These are phyloP conservation scores for Mimumesa dahlbomi DNA, from an alignment of 2,888 invertebrate species.

Conservation along the genomic window DNA sequence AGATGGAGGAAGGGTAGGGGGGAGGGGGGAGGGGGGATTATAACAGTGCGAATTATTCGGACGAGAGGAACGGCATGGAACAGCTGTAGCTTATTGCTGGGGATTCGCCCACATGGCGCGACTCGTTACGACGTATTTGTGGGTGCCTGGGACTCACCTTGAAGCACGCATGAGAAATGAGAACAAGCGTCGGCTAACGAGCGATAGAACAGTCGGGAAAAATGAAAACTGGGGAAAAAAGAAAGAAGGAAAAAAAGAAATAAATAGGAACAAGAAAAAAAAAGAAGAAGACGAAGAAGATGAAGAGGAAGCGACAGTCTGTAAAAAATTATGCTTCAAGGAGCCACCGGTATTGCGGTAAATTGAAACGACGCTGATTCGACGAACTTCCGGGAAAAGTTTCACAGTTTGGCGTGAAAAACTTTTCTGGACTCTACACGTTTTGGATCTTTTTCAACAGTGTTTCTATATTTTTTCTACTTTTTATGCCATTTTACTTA, in stretches of 20 bases:
- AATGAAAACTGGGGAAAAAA: no score
- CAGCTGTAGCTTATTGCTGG: slow-evolving; percentile 60
- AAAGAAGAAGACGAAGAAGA: slow-evolving; percentile 4
- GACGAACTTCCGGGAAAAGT: background rate
- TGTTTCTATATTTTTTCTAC: no score
- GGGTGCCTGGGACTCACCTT: slow-evolving; percentile 43
- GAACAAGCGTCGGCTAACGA: slow-evolving; percentile 59
- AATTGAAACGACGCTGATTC: slow-evolving; percentile 2
- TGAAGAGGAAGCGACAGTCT: no score
- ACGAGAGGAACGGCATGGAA: slow-evolving; percentile 33
- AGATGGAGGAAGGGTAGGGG: background rate
- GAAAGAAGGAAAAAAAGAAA: slow-evolving; percentile 9
- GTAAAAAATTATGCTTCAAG: background rate
- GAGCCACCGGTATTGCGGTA: background rate
- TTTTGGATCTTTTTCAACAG: no score
- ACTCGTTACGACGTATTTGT: slow-evolving; percentile 59
- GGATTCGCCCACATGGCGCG: slow-evolving; percentile 38
- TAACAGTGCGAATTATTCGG: slow-evolving; percentile 56
- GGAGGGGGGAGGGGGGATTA: slow-evolving; percentile 9
- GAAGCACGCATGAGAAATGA: slow-evolving; percentile 43
- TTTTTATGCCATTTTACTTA: no score
- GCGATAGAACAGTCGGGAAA: slow-evolving; percentile 31
- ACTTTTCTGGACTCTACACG: no score
- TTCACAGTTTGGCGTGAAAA: no score
- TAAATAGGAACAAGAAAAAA: background rate